These are phyloP conservation scores for Rhagophthalmus giganteus DNA, from an alignment of 2,888 invertebrate genomes.

Conservation along the genomic window DNA sequence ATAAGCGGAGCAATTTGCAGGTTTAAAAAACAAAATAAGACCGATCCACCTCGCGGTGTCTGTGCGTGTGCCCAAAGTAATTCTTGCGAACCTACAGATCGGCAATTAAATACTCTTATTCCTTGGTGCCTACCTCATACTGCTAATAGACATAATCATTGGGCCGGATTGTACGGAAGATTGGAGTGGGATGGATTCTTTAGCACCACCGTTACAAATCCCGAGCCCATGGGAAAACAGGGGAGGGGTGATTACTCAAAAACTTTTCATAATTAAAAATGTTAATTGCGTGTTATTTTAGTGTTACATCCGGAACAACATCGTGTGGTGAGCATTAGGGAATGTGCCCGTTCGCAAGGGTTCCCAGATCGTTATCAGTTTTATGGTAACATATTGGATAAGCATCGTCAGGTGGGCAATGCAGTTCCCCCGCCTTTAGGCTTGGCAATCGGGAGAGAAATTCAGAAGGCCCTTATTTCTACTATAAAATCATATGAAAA, in stretches of 20 bases:
- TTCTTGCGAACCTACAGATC: slow-evolving; percentile 69
- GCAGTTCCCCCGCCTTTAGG: slow-evolving; percentile 86
- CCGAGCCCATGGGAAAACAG: slow-evolving; percentile 90
- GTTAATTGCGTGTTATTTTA: slow-evolving; percentile 33
- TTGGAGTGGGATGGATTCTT: slow-evolving; percentile 84
- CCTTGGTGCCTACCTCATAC: slow-evolving; percentile 91
- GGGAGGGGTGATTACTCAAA: slow-evolving; percentile 61
- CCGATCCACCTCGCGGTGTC: slow-evolving; percentile 68
- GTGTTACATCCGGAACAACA: slow-evolving; percentile 80
- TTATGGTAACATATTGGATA: slow-evolving; percentile 74
- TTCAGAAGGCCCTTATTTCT: slow-evolving; percentile 58
- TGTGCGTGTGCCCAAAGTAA: slow-evolving; percentile 72
- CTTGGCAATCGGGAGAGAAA: slow-evolving; percentile 74
- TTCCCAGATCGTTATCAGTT: slow-evolving; percentile 78
- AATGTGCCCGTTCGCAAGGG: slow-evolving; percentile 85
- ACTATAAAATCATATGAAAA: slow-evolving; percentile 1
- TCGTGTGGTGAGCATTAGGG: slow-evolving; percentile 82
- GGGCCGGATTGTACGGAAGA: slow-evolving; percentile 84
- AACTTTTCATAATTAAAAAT: too few relatives aligned
- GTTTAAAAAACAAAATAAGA: slow-evolving; percentile 56
- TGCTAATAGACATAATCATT: slow-evolving; percentile 81
- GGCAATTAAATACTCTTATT: slow-evolving; percentile 80
- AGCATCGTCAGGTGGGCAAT: slow-evolving; percentile 84
- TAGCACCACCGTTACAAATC: slow-evolving; percentile 82
- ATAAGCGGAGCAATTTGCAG: slow-evolving; percentile 35